Percentiles rank a stretch among this genome's conserved stretches.
Conservation (phyloP, 2,888 invertebrate genomes). For the Craniophora ligustri region DNA sequence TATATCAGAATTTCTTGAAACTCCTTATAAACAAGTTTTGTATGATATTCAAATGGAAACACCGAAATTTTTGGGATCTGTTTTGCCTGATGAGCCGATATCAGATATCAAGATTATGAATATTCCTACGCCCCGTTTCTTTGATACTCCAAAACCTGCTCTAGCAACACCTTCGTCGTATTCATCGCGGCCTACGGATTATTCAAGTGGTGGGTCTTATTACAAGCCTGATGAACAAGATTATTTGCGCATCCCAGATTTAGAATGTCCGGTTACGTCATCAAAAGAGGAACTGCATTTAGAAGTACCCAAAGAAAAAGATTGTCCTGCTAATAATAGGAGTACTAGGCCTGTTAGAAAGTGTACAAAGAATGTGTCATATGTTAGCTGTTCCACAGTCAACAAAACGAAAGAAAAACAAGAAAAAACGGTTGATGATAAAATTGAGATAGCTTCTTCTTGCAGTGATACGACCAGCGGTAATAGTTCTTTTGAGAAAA, state of each 20-base stretch:
- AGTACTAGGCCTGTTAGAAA: conserved; percentile 75
- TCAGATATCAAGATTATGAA: conserved; percentile 89
- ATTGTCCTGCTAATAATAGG: conserved; percentile 50
- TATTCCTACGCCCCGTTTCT: conserved; percentile 88
- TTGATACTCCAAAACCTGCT: conserved; percentile 76
- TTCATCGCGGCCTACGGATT: conserved; percentile 86
- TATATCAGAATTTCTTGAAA: conserved; percentile 86
- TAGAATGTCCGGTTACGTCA: conserved; percentile 64
- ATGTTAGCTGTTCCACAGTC: conserved; percentile 61
- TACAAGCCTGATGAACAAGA: conserved; percentile 90
- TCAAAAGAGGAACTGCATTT: conserved; percentile 55
- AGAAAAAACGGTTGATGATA: conserved; percentile 61
- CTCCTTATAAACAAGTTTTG: conserved; percentile 87
- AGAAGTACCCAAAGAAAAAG: conserved; percentile 47
- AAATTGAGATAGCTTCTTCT: conserved; percentile 57
- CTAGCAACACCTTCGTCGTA: conserved; percentile 81
- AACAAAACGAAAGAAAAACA: conserved; percentile 63
- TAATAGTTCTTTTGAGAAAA: conserved; percentile 59
- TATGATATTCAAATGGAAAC: conserved; percentile 87
- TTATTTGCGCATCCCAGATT: conserved; percentile 70
- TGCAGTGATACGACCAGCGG: conserved; percentile 64
- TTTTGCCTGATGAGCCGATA: conserved; percentile 79
- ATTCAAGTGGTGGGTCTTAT: conserved; percentile 90
- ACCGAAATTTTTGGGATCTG: conserved; percentile 85
- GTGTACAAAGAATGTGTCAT: conserved; percentile 84